Evolutionary conservation across 2,113 vertebrate genomes (phyloP), one percentile per base, ranked within the genome.

Genomic region (Triplophysa dalaica): DNA sequence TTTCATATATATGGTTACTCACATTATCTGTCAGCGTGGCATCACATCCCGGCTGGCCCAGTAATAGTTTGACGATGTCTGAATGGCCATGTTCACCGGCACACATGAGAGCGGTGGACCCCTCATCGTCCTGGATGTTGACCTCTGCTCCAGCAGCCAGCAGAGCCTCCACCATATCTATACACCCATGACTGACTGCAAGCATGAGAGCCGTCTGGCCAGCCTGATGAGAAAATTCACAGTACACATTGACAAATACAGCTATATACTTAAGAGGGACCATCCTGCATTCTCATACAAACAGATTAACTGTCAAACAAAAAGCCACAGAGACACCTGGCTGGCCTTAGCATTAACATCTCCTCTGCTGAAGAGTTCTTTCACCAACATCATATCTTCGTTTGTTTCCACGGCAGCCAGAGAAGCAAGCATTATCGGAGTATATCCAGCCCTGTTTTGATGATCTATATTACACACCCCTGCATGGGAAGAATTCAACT

Each of bases 381-480:
- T 94, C 1, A 99, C 95, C 4, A 97, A 93, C 16, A 68, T 92
- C 96, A 98, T 97, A 89, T 98, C 95, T 64, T 95, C 95, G 82
- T 94, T 91, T 0, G 86, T 91, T 65, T 97, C 95, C 88, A 96
- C 96, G 6, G 96, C 95, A 1, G 98, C 96, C 1, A 99, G 94
- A 0, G 96, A 95, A 2, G 97, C 97, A 48, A 99, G 92, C 98
- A 99, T 99, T 89, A 99, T 95, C 79, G 98, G 94, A 0, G 97
- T 98, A 85, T 99, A 99, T 22, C 98, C 98, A 0, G 98, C 98
- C 84, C 96, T 95, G 92, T 99, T 99, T 92, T 98, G 97, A 63
- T 96, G 95, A 82, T 98, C 93, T 77, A 96, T 94, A 0, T 97
- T 94, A 76, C 97, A 99, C 87, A 96, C 94, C 21, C 94, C 98